Evolutionary conservation across 1,140 invertebrate species (phyloP), one percentile per base, ranked within the genome.

Genomic region (Drosophila lacteicornis): DNA sequence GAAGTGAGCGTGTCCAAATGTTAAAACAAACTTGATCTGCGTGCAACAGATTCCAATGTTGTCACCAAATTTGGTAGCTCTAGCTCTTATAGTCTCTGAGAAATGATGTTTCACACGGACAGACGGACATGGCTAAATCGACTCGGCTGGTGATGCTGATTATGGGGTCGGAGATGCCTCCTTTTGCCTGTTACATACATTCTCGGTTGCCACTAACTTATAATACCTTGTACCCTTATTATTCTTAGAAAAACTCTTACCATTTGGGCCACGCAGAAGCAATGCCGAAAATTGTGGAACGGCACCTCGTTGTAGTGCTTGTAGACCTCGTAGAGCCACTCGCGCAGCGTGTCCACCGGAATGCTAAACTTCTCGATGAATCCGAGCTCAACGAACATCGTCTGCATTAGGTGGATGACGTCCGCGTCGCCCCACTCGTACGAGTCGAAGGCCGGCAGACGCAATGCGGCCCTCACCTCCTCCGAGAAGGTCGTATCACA

Each of bases 211-310:
- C 19, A 19, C 19, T 19, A 19, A 19, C 19, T 19, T 19, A 19
- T 19, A 19, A 19, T 19, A 19, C 19, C 19, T 19, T 19, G 19
- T 19, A 19, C 19, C 19, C 19, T 19, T 19, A 19, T 22, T 22
- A 22, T 22, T 25, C 22, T 3, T 25, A 3, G 22, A 25, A 30
- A 7, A 30, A 7, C 3, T 94, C 95, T 95, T 94, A 97, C 97
- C 97, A 98, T 98, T 94, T 98, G 97, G 46, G 97, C 95, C 51
- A 98, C 97, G 93, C 96, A 97, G 93, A 98, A 98, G 90, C 96
- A 97, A 91, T 98, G 97, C 51, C 97, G 94, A 93, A 98, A 98
- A 94, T 98, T 98, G 92, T 98, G 97, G 93, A 98, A 98, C 49
- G 97, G 97, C 86, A 97, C 97, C 93, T 97, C 96, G 93, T 97